Percentiles rank a stretch among this genome's conserved stretches.
These are phyloP conservation scores for Apantesis nais DNA, from an alignment of 2,888 invertebrate genomes.

Conservation along the genomic window DNA sequence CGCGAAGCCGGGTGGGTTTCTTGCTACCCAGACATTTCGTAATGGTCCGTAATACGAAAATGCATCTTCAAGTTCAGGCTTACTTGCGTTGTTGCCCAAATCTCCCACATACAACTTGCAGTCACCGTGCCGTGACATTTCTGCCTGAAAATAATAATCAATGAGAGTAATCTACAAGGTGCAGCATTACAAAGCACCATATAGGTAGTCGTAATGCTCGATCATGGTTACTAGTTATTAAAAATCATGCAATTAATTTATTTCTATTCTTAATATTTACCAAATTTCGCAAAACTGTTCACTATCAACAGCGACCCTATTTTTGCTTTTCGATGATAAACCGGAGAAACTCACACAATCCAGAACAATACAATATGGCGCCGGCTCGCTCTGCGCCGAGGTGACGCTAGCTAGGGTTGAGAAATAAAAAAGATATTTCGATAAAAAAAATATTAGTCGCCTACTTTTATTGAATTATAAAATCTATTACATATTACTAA, in stretches of 20 bases:
- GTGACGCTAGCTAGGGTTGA: not conserved
- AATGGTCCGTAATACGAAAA: slow-evolving; percentile 97
- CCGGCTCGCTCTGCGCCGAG: not conserved
- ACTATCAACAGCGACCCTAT: not conserved
- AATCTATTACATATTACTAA: too few relatives aligned
- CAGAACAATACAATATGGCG: slow-evolving; percentile 3
- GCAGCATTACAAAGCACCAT: not conserved
- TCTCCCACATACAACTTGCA: slow-evolving; percentile 99
- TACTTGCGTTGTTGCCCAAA: slow-evolving; percentile 95
- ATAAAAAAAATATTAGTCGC: not conserved
- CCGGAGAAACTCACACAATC: not conserved
- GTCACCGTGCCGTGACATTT: slow-evolving; percentile 93
- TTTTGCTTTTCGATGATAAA: not conserved
- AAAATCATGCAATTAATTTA: not conserved
- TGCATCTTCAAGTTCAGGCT: slow-evolving; percentile 96
- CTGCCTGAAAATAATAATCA: slow-evolving; percentile 39
- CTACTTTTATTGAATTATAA: not conserved
- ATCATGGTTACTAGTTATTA: not conserved
- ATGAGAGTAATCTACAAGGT: not conserved
- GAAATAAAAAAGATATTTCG: not conserved
- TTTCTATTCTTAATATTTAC: not conserved
- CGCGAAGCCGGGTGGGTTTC: slow-evolving; percentile 97
- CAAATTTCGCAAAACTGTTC: not conserved
- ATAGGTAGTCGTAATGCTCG: not conserved
- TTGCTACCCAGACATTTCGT: slow-evolving; percentile 98